phyloP scores from a whole-genome alignment of 2,888 invertebrate species.

The Apotomis turbidana region DNA sequence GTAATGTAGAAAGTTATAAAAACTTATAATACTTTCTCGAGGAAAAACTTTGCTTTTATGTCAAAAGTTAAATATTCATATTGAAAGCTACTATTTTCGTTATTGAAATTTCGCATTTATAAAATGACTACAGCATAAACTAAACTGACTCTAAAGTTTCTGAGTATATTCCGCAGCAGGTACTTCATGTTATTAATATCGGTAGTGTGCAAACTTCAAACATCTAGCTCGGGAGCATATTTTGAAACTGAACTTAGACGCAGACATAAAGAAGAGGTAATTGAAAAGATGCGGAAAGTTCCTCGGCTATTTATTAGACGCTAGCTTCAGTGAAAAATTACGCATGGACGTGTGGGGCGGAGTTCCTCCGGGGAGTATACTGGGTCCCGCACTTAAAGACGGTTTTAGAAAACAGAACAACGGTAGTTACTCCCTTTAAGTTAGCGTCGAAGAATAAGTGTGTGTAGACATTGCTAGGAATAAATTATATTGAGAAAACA shows the following conservation, averaged over 20 bases:
- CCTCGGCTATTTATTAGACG: constrained; percentile 31
- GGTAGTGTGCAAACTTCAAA: constrained; percentile 8
- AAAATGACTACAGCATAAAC: neutral
- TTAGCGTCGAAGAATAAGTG: neutral
- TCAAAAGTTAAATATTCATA: neutral
- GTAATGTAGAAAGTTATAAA: too few relatives aligned
- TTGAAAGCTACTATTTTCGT: neutral
- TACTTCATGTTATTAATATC: neutral
- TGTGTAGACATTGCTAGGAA: neutral
- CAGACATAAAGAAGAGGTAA: constrained; percentile 33
- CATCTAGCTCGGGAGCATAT: constrained; percentile 15
- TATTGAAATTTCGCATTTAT: neutral
- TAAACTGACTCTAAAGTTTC: constrained; percentile 5
- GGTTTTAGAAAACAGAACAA: neutral
- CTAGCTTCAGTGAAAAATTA: constrained; percentile 28
- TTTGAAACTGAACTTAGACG: constrained; percentile 25
- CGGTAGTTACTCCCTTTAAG: neutral
- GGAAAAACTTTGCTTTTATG: too few relatives aligned
- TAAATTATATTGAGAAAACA: neutral
- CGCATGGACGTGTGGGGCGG: constrained; percentile 19
- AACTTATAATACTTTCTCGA: too few relatives aligned
- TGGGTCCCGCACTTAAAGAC: neutral
- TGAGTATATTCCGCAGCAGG: neutral
- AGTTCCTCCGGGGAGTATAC: neutral
- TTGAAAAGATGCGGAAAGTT: constrained; percentile 36